phyloP scores from a whole-genome alignment of 2,113 vertebrate genomes.

The Nyctibius bracteatus region DNA sequence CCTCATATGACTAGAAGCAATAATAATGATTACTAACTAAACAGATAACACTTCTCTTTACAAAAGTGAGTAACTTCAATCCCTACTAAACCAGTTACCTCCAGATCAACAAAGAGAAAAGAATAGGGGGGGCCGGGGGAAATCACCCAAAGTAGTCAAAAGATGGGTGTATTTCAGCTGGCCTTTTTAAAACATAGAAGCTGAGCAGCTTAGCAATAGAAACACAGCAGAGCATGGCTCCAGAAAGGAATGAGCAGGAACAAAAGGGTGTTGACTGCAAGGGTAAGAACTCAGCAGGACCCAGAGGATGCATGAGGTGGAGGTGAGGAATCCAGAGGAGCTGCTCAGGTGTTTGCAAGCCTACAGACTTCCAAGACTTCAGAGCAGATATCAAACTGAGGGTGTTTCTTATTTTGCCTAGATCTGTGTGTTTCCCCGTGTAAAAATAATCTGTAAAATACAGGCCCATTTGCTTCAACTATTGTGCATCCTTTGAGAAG shows the following conservation, averaged over 20 bases:
- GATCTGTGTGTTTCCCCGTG: not conserved
- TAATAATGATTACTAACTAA: not conserved
- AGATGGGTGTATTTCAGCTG: not conserved
- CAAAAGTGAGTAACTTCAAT: not conserved
- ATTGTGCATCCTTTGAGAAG: not conserved
- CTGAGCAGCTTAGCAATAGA: not conserved
- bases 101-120: not conserved
- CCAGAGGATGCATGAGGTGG: not conserved
- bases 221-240: not conserved
- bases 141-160: not conserved
- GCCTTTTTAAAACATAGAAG: not conserved
- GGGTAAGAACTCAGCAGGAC: not conserved
- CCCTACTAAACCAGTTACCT: not conserved
- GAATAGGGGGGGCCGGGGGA: not conserved
- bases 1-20: not conserved
- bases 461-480: not conserved
- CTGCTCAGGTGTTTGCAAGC: not conserved
- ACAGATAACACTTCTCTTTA: not conserved
- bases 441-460: not conserved
- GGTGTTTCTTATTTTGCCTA: not conserved
- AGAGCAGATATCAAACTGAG: not conserved
- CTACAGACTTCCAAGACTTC: not conserved
- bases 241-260: not conserved
- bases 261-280: not conserved
- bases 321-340: not conserved